Base-by-base conservation (phyloP, 1,140 invertebrate genomes). In the Physella acuta region DNA sequence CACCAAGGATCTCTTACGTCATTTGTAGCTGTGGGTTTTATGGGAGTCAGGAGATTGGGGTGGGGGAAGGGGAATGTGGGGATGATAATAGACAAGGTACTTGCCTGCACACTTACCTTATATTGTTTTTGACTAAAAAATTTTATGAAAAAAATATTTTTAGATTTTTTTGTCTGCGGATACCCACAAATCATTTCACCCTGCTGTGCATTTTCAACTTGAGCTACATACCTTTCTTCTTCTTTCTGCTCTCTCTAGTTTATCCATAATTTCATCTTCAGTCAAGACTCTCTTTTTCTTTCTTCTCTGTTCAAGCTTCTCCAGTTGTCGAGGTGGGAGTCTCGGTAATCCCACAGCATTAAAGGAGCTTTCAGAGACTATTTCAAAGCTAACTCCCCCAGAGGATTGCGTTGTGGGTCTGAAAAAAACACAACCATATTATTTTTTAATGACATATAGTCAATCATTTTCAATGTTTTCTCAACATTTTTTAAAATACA, bases 311-410 rank as follows among this genome's bases (percentile, higher is more conserved):
- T 80, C 56, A 17, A 81, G 63, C 31, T 71, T 71, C 33, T 71
- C 69, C 55, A 71, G 28, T 24, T 60, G 69, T 1, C 80, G 58
- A 0, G 78, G 79, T 5, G 79, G 78, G 34, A 70, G 75, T 31
- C 70, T 37, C 5, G 44, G 36, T 24, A 55, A 0, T 1, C 49
- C 59, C n/a, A 52, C 59, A 62, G 39, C 28, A 24, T 49, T 61
- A 1, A 49, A n/a, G 0, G 36, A 36, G 5, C 71, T 66, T 16
- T 71, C 68, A 44, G 56, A 62, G 17, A 77, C 71, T 26, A 81
- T 75, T 37, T 81, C 80, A 66, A 80, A 86, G 62, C 78, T 79
- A 8, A 84, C 55, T 31, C 82, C 84, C n/a, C 80, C 80, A 16
- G 75, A 71, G 24, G 80, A 73, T 70, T 76, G 70, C 1, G 73